Evolutionary conservation across 2,888 invertebrate genomes (phyloP), one percentile per base, ranked within the genome.

Genomic region (Lamellibrachia columna): DNA sequence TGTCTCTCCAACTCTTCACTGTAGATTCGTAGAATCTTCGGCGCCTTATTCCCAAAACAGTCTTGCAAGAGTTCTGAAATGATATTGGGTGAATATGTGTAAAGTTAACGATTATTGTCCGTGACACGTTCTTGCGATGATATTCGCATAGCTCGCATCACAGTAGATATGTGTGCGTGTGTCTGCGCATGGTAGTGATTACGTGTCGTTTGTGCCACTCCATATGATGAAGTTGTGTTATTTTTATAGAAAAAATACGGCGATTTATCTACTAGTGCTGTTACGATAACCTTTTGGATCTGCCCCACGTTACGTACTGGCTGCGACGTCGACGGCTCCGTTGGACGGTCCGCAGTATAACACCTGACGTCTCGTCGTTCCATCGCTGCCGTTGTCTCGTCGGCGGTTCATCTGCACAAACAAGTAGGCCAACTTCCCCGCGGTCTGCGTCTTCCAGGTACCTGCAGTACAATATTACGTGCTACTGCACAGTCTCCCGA

Each of bases 341-440:
- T 96, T 95, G 53, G 94, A 95, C 7, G 96, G 95, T 4, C 95
- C 96, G 95, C 96, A 96, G 55, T 95, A 93, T 91, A 96, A 92
- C 22, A 96, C 95, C 92, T 96, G 96, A 28, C 91, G 53, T 75
- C 91, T 90, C 28, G 15, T 22, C 9, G 58, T 53, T 40, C 40
- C 92, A n/a, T 22, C 60, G 11, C 90, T 90, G 9, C 90, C 92
- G 2, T 93, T 53, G 15, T 91, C 53, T 8, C 55, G n/a, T 90
- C 15, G 58, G 28, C 93, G 90, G 92, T 94, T 94, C 22, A 95
- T 93, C 91, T 93, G 53, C n/a, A 92, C 90, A 93, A 94, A 94
- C 95, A 95, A 52, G 91, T 93, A 94, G 7, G 95, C 95, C n/a
- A 96, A 93, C 22, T 94, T 93, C 15, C 94, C 95, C 4, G 95